Conservation (phyloP, 2,888 invertebrate species). For the Chorisops tibialis region DNA sequence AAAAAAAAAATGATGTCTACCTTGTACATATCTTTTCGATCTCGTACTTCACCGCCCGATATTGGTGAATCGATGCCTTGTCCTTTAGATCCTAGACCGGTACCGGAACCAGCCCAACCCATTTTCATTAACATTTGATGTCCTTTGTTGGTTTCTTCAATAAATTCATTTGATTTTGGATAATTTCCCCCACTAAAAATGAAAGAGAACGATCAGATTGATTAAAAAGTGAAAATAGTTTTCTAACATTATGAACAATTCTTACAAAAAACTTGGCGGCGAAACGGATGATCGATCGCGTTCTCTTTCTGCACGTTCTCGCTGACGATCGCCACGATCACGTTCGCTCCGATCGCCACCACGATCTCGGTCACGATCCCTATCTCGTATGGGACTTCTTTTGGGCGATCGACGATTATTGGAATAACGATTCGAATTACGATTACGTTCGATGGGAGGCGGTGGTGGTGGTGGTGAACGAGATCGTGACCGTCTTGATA, state of each 20-base stretch:
- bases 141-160: constrained; percentile 90
- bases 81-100: constrained; percentile 88
- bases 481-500: constrained; percentile 53
- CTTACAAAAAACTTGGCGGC: constrained; percentile 77
- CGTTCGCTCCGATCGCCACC: constrained; percentile 38
- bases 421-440: constrained; percentile 38
- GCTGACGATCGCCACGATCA: not conserved
- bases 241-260: constrained; percentile 29
- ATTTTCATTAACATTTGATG: constrained; percentile 96
- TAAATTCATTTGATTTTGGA: constrained; percentile 57
- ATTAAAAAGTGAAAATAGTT: constrained; percentile 11
- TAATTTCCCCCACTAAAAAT: constrained; percentile 46
- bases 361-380: constrained; percentile 51
- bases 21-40: constrained; percentile 88
- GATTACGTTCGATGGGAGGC: constrained; percentile 38
- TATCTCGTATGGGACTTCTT: constrained; percentile 51
- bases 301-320: constrained; percentile 36
- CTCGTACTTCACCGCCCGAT: constrained; percentile 84
- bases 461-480: constrained; percentile 48
- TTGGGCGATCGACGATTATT: constrained; percentile 51
- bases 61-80: constrained; percentile 96
- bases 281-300: constrained; percentile 49
- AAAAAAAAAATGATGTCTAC: constrained; percentile 43
- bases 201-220: constrained; percentile 34
- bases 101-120: constrained; percentile 91